Evolutionary conservation across 1,140 invertebrate genomes (phyloP), one percentile per base, ranked within the genome.

Genomic region (Berghia stephanieae): DNA sequence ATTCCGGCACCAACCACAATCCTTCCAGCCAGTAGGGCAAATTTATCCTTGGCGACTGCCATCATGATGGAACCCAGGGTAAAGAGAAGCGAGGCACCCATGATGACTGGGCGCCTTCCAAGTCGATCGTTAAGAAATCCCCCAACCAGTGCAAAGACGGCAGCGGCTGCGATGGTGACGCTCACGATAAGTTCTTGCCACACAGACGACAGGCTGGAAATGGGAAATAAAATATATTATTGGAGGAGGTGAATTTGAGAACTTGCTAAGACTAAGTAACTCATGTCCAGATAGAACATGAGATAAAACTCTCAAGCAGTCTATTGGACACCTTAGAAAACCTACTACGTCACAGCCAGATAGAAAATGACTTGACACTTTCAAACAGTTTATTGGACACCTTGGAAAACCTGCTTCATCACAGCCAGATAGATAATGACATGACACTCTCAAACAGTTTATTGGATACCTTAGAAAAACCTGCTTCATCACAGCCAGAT

Each of bases 211-310:
- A 92, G 83, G n/a, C 87, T 72, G 38, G 90, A 80, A 52, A 84
- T 82, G 40, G 84, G 60, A 40, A 88, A 67, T 38, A 92, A 87
- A 31, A 93, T 86, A 91, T 93, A 92, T 24, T 92, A 92, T 4
- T 92, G 91, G 1, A 92, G 92, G 13, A 93, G 91, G 31, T 93
- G 92, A 3, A 92, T 92, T 0, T 93, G 93, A 80, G 93, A 93
- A 86, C 93, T 93, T 42, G 93, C 92, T 83, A 93, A 93, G 3
- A 93, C 87, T 82, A 93, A 93, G 16, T 93, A 92, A 24, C 93
- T 92, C 21, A 93, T 78, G 3, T 85, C 85, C 3, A 86, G 83
- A 42, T 88, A 86, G 81, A 86, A 85, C 31, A 86, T 88, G 71
- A 87, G 40, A 89, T 82, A 81, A n/a, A n/a, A n/a, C n/a, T n/a